Evolutionary conservation across 2,888 invertebrate genomes (phyloP), one percentile per base, ranked within the genome.

Genomic region (Maniola hyperantus): DNA sequence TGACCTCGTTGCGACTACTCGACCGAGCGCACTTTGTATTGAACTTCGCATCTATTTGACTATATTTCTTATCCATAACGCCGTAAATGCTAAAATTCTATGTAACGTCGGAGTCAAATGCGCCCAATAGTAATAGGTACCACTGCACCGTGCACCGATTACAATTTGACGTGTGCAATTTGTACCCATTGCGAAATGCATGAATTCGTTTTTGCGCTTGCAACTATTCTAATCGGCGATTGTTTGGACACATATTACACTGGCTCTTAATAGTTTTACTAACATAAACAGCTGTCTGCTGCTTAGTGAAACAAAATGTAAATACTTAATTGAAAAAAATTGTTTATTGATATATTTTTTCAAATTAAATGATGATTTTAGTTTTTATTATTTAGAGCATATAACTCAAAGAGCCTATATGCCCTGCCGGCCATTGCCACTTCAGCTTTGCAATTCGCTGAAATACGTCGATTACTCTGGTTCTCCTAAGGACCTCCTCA

Each of bases 1-100:
- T 80, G 89, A 83, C 90, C 91, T 90, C 87, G 87, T 76, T 76
- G 76, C 77, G 75, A 79, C 79, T 84, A 84, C 84, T 85, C 78
- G 80, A 76, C 79, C 80, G 77, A 76, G 79, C 82, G 82, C 83
- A 81, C 79, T 81, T 80, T 81, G 79, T 77, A 74, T 77, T 78
- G 63, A 76, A 79, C 73, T 69, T 74, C 71, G 71, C 55, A 69
- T 69, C 64, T 68, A 69, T 64, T 46, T 60, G n/a, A 71, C 66
- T 74, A 65, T 74, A 73, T 73, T 51, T 72, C 77, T 77, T 83
- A 83, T 73, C 33, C 0, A 0, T 55, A 61, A 64, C 0, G 42
- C 2, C 48, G 74, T 79, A 84, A 71, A 72, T 78, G 57, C 68
- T 64, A 77, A 70, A 76, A 76, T 80, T 13, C 72, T 75, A 64